A percentile compares a stretch with the other conserved stretches of the same genome.
phyloP scores from a whole-genome alignment of 2,797 vertebrate species.

The Phataginus tetradactyla region DNA sequence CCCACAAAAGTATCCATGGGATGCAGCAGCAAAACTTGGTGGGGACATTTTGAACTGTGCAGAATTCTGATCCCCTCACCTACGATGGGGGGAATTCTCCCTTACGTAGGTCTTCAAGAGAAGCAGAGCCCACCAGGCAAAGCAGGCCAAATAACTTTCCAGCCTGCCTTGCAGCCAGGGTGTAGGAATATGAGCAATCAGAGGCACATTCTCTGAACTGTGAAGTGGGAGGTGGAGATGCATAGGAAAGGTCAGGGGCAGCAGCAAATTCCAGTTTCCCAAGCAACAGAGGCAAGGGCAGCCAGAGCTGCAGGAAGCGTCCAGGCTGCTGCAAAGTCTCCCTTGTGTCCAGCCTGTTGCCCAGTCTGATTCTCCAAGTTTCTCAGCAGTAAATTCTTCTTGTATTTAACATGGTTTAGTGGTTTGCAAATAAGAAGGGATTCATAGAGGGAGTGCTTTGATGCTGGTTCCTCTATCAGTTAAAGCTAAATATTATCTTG shows the following conservation, averaged over 20 bases:
- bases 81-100: background rate
- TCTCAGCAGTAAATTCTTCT: background rate
- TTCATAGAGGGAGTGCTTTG: background rate
- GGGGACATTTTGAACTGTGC: background rate
- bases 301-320: background rate
- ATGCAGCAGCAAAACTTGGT: background rate
- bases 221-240: background rate
- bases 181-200: background rate
- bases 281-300: background rate
- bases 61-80: background rate
- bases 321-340: background rate
- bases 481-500: conserved; percentile 3
- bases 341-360: background rate
- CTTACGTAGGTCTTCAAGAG: background rate
- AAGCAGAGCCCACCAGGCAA: background rate
- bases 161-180: background rate
- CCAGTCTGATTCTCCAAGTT: background rate
- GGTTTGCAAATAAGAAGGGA: background rate
- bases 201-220: background rate
- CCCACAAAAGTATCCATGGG: background rate
- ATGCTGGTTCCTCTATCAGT: background rate
- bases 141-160: background rate
- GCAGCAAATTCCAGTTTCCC: background rate
- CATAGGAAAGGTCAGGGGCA: background rate
- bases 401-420: background rate